Evolutionary conservation across 2,113 vertebrate genomes (phyloP).

Genomic region (Rhizomys pruinosus): DNA sequence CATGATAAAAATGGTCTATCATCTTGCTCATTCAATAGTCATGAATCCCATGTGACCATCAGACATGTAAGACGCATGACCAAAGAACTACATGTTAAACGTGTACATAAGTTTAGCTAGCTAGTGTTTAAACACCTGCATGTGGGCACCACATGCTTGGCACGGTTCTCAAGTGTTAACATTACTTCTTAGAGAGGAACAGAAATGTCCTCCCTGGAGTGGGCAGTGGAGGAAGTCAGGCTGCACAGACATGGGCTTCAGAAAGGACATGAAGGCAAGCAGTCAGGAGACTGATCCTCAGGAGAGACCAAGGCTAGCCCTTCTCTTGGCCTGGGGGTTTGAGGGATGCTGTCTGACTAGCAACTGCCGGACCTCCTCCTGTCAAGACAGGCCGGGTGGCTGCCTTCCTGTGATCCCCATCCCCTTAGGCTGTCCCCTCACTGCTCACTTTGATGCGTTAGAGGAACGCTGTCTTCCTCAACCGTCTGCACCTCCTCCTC

Average conservation of each 20-base stretch:
- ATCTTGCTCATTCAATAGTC: too few relatives aligned
- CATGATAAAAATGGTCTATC: too few relatives aligned
- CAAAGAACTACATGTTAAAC: too few relatives aligned
- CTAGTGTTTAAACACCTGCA: background rate
- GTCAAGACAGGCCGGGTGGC: too few relatives aligned
- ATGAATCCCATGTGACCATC: too few relatives aligned
- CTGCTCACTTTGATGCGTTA: constrained; percentile 11
- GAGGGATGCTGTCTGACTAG: background rate
- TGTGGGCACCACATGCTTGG: too few relatives aligned
- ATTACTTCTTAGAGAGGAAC: background rate
- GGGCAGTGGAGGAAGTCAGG: rapidly evolving
- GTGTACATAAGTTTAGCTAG: too few relatives aligned
- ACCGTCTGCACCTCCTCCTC: background rate
- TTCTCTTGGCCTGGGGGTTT: background rate
- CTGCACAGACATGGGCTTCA: background rate
- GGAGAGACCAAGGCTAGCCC: too few relatives aligned
- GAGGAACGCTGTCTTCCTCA: background rate
- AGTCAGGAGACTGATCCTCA: background rate
- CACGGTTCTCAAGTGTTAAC: too few relatives aligned
- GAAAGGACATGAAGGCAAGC: background rate
- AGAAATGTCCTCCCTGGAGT: background rate
- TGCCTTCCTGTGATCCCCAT: background rate
- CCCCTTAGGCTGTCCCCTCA: rapidly evolving
- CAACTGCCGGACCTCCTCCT: background rate
- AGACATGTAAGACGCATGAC: too few relatives aligned